These are phyloP conservation scores for Acromyrmex echinatior DNA, from an alignment of 1,140 invertebrate genomes.

Conservation along the genomic window DNA sequence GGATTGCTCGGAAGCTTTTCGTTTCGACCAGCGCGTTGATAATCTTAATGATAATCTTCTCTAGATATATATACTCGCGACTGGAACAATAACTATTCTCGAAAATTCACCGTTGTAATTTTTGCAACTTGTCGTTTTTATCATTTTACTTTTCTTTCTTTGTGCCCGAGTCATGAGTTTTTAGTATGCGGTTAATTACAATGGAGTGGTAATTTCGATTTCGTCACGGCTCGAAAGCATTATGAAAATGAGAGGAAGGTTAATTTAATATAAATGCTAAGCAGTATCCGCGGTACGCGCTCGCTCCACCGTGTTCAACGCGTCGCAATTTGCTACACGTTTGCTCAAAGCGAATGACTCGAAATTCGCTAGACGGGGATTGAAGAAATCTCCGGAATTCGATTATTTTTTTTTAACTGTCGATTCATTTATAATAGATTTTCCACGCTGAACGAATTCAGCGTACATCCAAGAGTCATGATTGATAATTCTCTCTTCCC, in stretches of 20 bases:
- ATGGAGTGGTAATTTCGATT: conserved; percentile 40
- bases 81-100: neutral
- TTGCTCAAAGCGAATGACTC: conserved; percentile 66
- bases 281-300: conserved; percentile 38
- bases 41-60: neutral
- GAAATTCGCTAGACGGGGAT: conserved; percentile 3
- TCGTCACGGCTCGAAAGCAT: conserved; percentile 55
- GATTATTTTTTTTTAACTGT: conserved; percentile 7
- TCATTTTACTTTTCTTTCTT: neutral
- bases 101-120: neutral
- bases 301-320: conserved; percentile 54
- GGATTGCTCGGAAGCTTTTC: neutral
- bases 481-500: conserved; percentile 31
- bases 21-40: neutral
- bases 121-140: neutral
- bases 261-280: conserved; percentile 82
- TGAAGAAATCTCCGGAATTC: neutral
- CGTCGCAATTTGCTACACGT: conserved; percentile 60
- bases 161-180: neutral
- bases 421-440: neutral
- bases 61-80: neutral
- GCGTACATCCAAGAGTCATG: neutral
- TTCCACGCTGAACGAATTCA: neutral
- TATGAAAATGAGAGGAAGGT: conserved; percentile 75
- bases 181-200: conserved; percentile 42